Conservation (phyloP, 1,140 invertebrate species). For the Philaenus spumarius region DNA sequence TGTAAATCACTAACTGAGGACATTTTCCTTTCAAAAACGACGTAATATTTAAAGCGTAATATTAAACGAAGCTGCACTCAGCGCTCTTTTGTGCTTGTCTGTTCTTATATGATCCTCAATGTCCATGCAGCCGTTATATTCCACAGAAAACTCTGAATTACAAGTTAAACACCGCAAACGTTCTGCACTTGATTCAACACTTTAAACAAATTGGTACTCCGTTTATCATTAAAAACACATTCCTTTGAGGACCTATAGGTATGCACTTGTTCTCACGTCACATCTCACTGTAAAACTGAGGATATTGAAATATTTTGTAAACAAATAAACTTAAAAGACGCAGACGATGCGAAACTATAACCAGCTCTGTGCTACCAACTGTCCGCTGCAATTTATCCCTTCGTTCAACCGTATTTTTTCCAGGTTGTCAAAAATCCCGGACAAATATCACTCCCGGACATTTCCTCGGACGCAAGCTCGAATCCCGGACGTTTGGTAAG, state of each 20-base stretch:
- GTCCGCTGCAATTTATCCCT: too few relatives aligned
- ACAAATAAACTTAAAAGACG: not conserved
- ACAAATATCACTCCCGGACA: not conserved
- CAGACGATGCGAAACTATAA: not conserved
- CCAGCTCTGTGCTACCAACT: not conserved
- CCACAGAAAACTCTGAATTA: not conserved
- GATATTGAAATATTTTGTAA: not conserved
- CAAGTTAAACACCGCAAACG: not conserved
- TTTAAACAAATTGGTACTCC: not conserved
- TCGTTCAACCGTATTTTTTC: too few relatives aligned
- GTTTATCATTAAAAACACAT: not conserved
- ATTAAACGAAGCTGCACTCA: not conserved
- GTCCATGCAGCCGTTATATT: not conserved
- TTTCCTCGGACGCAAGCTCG: too few relatives aligned
- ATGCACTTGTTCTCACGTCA: not conserved
- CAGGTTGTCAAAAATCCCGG: too few relatives aligned
- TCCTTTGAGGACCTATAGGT: not conserved
- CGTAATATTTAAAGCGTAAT: too few relatives aligned
- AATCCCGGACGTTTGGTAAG: not conserved
- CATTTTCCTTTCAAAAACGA: too few relatives aligned
- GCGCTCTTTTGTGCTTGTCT: not conserved
- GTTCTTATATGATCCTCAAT: not conserved
- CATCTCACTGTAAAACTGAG: too few relatives aligned
- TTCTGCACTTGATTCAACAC: not conserved
- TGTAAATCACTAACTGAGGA: too few relatives aligned